These are phyloP conservation scores for Hypomecis atomaria DNA, from an alignment of 2,888 invertebrate species.

Conservation along the genomic window DNA sequence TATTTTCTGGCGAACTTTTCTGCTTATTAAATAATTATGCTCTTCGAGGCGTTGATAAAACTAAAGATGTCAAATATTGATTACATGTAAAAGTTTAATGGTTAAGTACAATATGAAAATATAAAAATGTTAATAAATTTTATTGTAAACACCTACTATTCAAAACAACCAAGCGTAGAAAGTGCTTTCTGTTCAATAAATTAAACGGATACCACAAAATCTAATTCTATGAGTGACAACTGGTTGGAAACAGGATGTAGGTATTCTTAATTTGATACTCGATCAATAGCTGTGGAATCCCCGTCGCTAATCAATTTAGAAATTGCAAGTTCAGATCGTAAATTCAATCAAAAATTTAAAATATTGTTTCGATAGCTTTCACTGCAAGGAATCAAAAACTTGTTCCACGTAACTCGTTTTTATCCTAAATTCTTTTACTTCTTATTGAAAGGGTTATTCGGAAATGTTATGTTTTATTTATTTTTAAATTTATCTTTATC, in stretches of 20 bases:
- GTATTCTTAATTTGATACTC: not conserved
- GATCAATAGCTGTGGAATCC: not conserved
- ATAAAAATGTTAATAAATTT: no score
- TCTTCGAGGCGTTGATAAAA: no score
- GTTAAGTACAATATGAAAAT: no score
- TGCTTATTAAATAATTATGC: no score
- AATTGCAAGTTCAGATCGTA: constrained; percentile 19
- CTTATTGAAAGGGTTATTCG: not conserved
- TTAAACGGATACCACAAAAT: not conserved
- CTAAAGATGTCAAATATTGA: no score
- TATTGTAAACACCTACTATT: no score
- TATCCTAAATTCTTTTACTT: constrained; percentile 13
- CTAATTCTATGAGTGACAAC: not conserved
- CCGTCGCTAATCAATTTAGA: constrained; percentile 18
- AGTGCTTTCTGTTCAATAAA: no score
- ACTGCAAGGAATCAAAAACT: constrained; percentile 22
- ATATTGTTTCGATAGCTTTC: constrained; percentile 23
- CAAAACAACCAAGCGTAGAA: no score
- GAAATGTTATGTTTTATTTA: not conserved
- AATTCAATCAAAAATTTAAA: constrained; percentile 18
- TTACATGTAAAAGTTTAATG: no score
- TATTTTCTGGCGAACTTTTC: no score
- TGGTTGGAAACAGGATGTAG: constrained; percentile 5
- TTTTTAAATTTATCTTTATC: no score
- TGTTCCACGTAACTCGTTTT: constrained; percentile 17